Evolutionary conservation across 2,797 vertebrate genomes (phyloP).

Genomic region (Semaprochilodus insignis): DNA sequence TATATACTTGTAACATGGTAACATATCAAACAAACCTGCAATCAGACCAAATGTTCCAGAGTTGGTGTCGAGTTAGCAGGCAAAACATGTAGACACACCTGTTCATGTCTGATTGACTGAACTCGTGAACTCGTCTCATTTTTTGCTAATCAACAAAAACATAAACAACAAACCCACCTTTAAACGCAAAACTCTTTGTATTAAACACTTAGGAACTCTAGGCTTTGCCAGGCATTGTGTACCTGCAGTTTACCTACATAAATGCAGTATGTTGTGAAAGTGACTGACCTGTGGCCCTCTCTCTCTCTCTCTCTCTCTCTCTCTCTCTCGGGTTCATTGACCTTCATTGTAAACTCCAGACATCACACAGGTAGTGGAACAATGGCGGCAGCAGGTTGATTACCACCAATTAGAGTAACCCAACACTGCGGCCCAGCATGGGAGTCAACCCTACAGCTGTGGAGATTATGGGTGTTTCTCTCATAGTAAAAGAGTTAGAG

Average conservation of each 20-base stretch:
- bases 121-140: no score
- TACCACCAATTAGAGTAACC: slow-evolving; percentile 75
- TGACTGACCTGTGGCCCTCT: slow-evolving; percentile 25
- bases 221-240: no score
- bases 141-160: not conserved
- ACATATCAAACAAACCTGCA: no score
- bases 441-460: slow-evolving; percentile 5
- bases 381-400: slow-evolving; percentile 72
- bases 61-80: no score
- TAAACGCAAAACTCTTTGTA: no score
- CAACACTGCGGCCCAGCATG: slow-evolving; percentile 46
- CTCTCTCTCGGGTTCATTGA: slow-evolving; percentile 59
- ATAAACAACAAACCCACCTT: not conserved
- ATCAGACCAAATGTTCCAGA: no score
- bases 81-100: no score
- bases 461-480: slow-evolving; percentile 3
- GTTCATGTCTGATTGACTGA: no score
- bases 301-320: slow-evolving; percentile 21
- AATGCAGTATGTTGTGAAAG: not conserved
- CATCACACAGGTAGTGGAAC: slow-evolving; percentile 71
- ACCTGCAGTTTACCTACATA: not conserved
- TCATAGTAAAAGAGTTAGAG: not conserved
- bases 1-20: no score
- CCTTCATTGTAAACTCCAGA: slow-evolving; percentile 63
- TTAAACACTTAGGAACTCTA: no score